Evolutionary conservation across 1,140 invertebrate genomes (phyloP).

Genomic region (Trialeurodes vaporariorum): DNA sequence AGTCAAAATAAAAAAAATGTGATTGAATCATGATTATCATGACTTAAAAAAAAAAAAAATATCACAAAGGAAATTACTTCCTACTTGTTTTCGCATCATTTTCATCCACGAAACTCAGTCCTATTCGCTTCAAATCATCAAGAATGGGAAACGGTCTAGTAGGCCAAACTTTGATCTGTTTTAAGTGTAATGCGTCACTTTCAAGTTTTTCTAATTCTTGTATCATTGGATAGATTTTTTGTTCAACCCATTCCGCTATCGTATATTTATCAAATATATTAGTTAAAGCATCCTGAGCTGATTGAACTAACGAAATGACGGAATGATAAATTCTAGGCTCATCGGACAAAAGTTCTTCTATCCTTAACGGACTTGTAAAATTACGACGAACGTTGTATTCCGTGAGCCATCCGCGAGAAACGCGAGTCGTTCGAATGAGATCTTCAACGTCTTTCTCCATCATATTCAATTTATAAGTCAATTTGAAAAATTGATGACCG

Average conservation of each 20-base stretch:
- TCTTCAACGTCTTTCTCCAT: conserved; percentile 12
- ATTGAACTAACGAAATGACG: conserved; percentile 44
- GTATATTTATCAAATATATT: conserved; percentile 62
- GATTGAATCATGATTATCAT: no score
- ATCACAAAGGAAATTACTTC: not conserved
- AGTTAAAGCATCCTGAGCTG: conserved; percentile 48
- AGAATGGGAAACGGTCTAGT: conserved; percentile 38
- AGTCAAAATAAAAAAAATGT: not conserved
- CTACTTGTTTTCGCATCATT: not conserved
- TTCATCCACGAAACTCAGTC: conserved; percentile 10
- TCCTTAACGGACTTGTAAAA: conserved; percentile 56
- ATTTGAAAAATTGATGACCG: conserved; percentile 42
- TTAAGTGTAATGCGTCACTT: conserved; percentile 41
- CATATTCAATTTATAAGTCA: conserved; percentile 11
- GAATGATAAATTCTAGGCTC: conserved; percentile 49
- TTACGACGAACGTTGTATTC: conserved; percentile 66
- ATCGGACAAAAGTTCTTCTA: conserved; percentile 53
- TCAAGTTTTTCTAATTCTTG: conserved; percentile 41
- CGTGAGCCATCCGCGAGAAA: conserved; percentile 53
- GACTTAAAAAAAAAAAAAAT: not conserved
- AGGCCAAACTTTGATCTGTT: conserved; percentile 42
- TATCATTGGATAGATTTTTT: conserved; percentile 43
- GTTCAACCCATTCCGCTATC: conserved; percentile 62
- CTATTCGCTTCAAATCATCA: conserved; percentile 25
- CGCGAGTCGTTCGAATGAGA: conserved; percentile 11